phyloP scores from a whole-genome alignment of 1,140 invertebrate genomes.

The Aphelinus certus region DNA sequence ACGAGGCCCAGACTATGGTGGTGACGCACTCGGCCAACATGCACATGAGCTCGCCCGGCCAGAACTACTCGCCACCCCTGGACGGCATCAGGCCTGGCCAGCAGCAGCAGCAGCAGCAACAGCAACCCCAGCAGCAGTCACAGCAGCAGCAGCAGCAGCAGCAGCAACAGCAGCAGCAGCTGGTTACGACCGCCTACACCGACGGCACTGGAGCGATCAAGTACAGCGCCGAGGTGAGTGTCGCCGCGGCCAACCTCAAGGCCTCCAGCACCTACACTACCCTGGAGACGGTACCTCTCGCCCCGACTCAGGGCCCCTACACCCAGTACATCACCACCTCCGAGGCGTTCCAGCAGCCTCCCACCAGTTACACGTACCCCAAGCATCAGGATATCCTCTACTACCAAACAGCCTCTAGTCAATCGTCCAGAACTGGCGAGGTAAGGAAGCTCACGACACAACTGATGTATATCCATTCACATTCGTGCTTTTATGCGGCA shows the following conservation, averaged over 20 bases:
- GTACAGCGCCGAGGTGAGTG: conserved; percentile 49
- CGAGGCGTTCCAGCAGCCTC: conserved; percentile 54
- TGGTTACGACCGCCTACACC: conserved; percentile 45
- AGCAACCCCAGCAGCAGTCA: conserved; percentile 18
- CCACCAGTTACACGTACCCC: conserved; percentile 52
- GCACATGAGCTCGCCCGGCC: conserved; percentile 35
- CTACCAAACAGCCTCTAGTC: conserved; percentile 55
- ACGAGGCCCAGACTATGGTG: conserved; percentile 50
- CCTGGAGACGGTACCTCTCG: conserved; percentile 58
- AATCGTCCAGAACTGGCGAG: conserved; percentile 50
- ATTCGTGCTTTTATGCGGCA: too few species aligned
- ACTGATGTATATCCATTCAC: too few species aligned
- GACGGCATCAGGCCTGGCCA: conserved; percentile 47
- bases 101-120: conserved; percentile 45
- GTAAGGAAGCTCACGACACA: conserved; percentile 42
- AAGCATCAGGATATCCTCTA: conserved; percentile 58
- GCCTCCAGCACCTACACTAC: conserved; percentile 60
- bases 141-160: conserved; percentile 38
- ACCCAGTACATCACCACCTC: conserved; percentile 51
- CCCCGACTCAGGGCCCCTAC: conserved; percentile 55
- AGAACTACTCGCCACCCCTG: conserved; percentile 28
- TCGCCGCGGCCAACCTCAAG: conserved; percentile 55
- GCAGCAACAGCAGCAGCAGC: conserved; percentile 46
- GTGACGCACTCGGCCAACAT: conserved; percentile 38
- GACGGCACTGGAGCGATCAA: conserved; percentile 47